phyloP scores from a whole-genome alignment of 2,888 invertebrate species.

The Phaonia tiefii region DNA sequence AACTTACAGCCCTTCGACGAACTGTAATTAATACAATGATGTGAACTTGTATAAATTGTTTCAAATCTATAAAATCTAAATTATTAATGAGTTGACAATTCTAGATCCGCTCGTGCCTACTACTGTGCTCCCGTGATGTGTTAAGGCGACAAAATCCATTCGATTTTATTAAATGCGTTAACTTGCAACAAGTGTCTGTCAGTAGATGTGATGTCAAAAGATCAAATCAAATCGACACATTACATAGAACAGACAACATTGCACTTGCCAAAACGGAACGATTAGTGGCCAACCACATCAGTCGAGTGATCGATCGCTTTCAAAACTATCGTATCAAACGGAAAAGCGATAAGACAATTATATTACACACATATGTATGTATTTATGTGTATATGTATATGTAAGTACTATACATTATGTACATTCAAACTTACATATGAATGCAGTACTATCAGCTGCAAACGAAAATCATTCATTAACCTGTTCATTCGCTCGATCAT shows the following conservation, averaged over 20 bases:
- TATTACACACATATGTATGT: no score
- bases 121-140: background rate
- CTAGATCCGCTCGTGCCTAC: no score
- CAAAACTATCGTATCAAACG: background rate
- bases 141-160: constrained; percentile 43
- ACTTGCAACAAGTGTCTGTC: background rate
- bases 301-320: background rate
- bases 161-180: constrained; percentile 21
- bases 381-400: no score
- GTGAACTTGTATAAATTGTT: no score
- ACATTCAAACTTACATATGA: no score
- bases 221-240: constrained; percentile 46
- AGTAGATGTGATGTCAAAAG: constrained; percentile 38
- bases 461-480: background rate
- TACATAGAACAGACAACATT: constrained; percentile 43
- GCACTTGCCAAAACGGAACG: constrained; percentile 32
- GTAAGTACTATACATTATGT: no score
- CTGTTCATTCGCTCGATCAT: constrained; percentile 13
- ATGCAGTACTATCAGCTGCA: background rate
- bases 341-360: background rate
- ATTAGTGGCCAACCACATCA: background rate
- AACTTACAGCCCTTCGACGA: no score
- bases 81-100: no score
- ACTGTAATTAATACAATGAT: no score
- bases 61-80: no score